phyloP scores from a whole-genome alignment of 2,113 vertebrate genomes.

The Oceanites oceanicus region DNA sequence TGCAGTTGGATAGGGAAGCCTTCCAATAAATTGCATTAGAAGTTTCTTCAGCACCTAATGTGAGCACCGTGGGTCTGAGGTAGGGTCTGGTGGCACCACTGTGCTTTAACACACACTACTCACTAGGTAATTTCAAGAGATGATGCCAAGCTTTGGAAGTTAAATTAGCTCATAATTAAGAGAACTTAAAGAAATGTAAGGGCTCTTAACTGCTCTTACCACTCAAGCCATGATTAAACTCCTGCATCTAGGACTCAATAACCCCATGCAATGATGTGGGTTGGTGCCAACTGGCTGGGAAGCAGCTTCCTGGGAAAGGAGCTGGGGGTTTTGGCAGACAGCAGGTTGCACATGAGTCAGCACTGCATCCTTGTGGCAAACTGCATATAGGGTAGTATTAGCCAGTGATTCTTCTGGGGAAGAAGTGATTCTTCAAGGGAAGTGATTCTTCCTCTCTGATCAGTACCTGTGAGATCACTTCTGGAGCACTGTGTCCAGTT shows the following conservation, averaged over 20 bases:
- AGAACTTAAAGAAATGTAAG: conserved; percentile 28
- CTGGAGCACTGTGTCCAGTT: background rate
- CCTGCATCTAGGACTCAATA: background rate
- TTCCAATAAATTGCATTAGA: background rate
- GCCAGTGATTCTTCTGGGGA: background rate
- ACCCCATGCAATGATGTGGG: background rate
- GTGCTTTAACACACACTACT: background rate
- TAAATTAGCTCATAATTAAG: conserved; percentile 50
- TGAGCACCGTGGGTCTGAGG: background rate
- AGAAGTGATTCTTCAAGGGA: background rate
- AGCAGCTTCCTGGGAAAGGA: background rate
- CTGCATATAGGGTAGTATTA: background rate
- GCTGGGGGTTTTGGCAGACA: background rate
- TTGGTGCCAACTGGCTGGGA: background rate
- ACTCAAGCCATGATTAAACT: conserved; percentile 12
- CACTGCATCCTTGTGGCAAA: background rate
- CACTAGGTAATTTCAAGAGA: background rate
- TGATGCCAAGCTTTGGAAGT: background rate
- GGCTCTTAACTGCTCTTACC: conserved; percentile 14
- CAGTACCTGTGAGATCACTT: background rate
- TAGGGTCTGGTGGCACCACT: background rate
- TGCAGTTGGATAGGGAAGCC: background rate
- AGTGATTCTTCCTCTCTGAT: background rate
- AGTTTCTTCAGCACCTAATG: background rate
- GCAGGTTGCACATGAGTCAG: background rate